phyloP scores from a whole-genome alignment of 2,888 invertebrate genomes.

The Paralinhomoeus sp. region DNA sequence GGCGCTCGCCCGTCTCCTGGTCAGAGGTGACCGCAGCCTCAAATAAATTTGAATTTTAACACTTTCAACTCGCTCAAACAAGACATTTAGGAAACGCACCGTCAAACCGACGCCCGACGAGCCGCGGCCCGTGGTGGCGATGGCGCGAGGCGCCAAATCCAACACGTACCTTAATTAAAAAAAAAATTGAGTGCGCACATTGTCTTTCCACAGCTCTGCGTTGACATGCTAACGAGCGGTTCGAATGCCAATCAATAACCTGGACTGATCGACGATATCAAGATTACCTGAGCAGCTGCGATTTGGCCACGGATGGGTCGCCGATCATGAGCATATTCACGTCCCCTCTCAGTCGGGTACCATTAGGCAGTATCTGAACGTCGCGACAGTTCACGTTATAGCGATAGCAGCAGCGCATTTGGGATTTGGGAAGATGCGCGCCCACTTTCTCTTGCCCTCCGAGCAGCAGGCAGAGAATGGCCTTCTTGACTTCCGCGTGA shows the following conservation, averaged over 20 bases:
- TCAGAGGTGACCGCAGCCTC: conserved; percentile 82
- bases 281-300: conserved; percentile 41
- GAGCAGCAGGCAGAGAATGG: conserved; percentile 69
- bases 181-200: too few relatives aligned
- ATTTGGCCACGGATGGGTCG: conserved; percentile 96
- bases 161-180: conserved; percentile 51
- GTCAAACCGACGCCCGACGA: conserved; percentile 95
- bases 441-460: conserved; percentile 81
- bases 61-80: too few relatives aligned
- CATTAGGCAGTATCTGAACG: conserved; percentile 38
- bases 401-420: too few relatives aligned
- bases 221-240: too few relatives aligned
- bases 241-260: too few relatives aligned
- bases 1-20: conserved; percentile 48
- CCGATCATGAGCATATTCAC: conserved; percentile 83
- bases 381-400: neutral
- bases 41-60: too few relatives aligned
- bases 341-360: conserved; percentile 63
- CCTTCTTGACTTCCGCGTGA: conserved; percentile 81
- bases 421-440: too few relatives aligned
- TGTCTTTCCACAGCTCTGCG: too few relatives aligned
- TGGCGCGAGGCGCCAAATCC: conserved; percentile 75
- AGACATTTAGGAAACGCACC: too few relatives aligned
- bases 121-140: conserved; percentile 88
- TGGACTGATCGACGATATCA: neutral